These are phyloP conservation scores for Hydrotaea diabolus DNA, from an alignment of 2,888 invertebrate genomes.

Conservation along the genomic window DNA sequence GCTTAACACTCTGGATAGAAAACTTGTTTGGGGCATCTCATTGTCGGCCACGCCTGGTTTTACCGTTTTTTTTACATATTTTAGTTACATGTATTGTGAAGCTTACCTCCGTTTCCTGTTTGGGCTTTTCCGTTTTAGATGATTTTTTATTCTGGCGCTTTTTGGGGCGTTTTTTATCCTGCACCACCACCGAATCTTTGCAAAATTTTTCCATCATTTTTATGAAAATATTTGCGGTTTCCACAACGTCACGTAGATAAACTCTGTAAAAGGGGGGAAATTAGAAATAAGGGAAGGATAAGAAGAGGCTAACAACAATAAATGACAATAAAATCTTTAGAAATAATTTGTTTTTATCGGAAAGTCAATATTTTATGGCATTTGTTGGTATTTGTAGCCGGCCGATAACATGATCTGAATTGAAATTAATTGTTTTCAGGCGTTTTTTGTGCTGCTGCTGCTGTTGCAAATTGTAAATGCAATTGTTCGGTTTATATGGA, in stretches of 20 bases:
- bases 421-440: conserved; percentile 50
- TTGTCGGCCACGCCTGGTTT: no score
- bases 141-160: conserved; percentile 71
- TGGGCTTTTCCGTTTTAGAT: conserved; percentile 80
- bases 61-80: no score
- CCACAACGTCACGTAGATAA: conserved; percentile 92
- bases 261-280: conserved; percentile 81
- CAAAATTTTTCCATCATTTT: conserved; percentile 92
- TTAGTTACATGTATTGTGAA: background rate
- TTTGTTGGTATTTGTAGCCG: conserved; percentile 4
- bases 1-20: no score
- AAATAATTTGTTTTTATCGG: background rate
- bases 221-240: conserved; percentile 93
- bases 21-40: no score
- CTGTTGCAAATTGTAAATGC: background rate
- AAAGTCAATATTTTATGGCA: background rate
- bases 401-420: conserved; percentile 69
- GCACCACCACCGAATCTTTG: conserved; percentile 85
- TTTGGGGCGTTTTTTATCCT: conserved; percentile 82
- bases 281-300: background rate
- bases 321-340: background rate
- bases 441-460: background rate
- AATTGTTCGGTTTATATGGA: background rate
- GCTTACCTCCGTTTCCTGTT: conserved; percentile 76
- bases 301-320: conserved; percentile 44